Conservation (phyloP, 1,140 invertebrate genomes). For the Euwallacea similis region DNA sequence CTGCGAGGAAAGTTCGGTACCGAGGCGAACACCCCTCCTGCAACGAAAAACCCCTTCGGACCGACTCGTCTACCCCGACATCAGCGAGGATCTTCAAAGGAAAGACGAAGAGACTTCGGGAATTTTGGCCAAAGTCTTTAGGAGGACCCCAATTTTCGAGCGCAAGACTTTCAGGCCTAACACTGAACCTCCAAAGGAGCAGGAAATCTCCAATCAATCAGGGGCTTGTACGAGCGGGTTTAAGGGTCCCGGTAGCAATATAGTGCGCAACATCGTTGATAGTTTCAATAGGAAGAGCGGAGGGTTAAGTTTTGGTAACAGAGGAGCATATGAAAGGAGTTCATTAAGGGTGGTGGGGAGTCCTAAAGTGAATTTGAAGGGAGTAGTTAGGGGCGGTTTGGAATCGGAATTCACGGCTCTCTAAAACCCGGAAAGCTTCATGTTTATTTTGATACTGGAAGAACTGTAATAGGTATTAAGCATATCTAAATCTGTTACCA, state of each 20-base stretch:
- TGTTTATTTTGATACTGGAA: too few relatives aligned
- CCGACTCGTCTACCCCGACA: neutral
- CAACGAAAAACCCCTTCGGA: conserved; percentile 25
- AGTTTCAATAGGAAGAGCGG: conserved; percentile 49
- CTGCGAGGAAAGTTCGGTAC: conserved; percentile 22
- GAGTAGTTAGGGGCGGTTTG: conserved; percentile 30
- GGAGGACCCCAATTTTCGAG: conserved; percentile 40
- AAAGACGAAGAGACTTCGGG: conserved; percentile 26
- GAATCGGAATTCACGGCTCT: conserved; percentile 31
- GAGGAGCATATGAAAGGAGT: conserved; percentile 46
- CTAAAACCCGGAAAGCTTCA: neutral
- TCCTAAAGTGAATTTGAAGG: conserved; percentile 39
- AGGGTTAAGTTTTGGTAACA: conserved; percentile 41
- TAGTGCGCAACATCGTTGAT: conserved; percentile 51
- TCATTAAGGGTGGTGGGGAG: conserved; percentile 44
- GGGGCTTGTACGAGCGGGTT: conserved; percentile 16
- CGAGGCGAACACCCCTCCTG: conserved; percentile 24
- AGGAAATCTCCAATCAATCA: neutral
- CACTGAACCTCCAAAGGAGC: neutral
- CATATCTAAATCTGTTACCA: too few relatives aligned
- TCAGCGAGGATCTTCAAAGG: neutral
- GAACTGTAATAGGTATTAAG: too few relatives aligned
- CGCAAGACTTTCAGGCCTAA: conserved; percentile 20
- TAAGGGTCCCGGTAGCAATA: conserved; percentile 23
- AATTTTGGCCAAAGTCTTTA: conserved; percentile 29